These are phyloP conservation scores for Geopemphigus sp. DNA, from an alignment of 1,140 invertebrate genomes.

Conservation along the genomic window DNA sequence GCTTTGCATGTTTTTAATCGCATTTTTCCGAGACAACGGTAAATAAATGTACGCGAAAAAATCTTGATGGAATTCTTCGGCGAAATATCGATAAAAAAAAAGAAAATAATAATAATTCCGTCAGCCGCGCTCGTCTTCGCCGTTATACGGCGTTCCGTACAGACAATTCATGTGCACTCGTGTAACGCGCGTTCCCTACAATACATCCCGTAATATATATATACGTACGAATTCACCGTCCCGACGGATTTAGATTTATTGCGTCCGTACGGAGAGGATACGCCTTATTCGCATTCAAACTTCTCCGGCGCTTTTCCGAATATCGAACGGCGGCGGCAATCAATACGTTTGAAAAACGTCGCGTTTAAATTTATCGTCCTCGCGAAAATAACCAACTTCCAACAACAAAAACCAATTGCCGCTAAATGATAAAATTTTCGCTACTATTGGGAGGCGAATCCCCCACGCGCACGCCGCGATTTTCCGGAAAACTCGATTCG, in stretches of 20 bases:
- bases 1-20: slow-evolving; percentile 46
- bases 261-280: not conserved
- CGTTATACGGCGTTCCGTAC: not conserved
- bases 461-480: too few relatives aligned
- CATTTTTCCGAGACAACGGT: slow-evolving; percentile 29
- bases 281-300: not conserved
- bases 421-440: too few relatives aligned
- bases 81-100: not conserved
- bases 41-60: slow-evolving; percentile 14
- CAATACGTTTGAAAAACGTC: not conserved
- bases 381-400: too few relatives aligned
- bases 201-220: not conserved
- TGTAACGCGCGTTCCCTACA: not conserved
- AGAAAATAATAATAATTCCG: slow-evolving; percentile 7
- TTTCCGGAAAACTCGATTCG: too few relatives aligned
- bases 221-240: not conserved
- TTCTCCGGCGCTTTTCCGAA: not conserved
- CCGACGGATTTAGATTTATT: slow-evolving; percentile 4
- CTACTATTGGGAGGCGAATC: too few relatives aligned
- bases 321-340: too few relatives aligned
- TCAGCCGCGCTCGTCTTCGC: too few relatives aligned
- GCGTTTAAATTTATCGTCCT: too few relatives aligned
- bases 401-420: too few relatives aligned
- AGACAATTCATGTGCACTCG: slow-evolving; percentile 16
- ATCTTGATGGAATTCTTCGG: not conserved